Percentiles rank a stretch among this genome's conserved stretches.
phyloP scores from a whole-genome alignment of 1,140 invertebrate species.

The Stenopsyche tienmushanensis region DNA sequence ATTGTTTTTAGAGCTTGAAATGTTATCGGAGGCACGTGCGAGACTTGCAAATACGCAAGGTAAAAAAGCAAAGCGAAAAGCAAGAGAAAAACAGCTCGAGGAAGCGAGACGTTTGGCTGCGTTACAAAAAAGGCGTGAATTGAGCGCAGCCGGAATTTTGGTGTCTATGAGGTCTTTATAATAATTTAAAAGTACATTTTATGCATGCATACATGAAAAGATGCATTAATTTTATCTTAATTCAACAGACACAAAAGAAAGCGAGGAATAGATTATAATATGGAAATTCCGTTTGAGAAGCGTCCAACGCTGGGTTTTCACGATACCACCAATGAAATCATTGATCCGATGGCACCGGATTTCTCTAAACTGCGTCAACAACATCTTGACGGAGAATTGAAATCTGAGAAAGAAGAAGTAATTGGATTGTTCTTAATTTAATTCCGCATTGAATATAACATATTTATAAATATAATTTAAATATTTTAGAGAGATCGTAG shows the following conservation, averaged over 20 bases:
- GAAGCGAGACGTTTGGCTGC: constrained; percentile 95
- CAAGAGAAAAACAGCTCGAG: constrained; percentile 97
- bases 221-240: background rate
- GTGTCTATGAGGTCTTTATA: constrained; percentile 58
- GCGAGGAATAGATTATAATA: constrained; percentile 94
- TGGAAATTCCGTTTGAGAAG: constrained; percentile 98
- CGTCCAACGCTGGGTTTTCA: constrained; percentile 89
- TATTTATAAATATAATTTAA: too few relatives aligned
- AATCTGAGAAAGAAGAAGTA: constrained; percentile 86
- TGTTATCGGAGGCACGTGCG: constrained; percentile 98
- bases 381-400: constrained; percentile 88
- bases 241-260: constrained; percentile 69
- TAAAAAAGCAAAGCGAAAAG: constrained; percentile 99
- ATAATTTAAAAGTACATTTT: background rate
- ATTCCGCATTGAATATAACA: too few relatives aligned
- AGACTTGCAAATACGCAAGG: constrained; percentile 98
- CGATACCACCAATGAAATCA: constrained; percentile 86
- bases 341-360: constrained; percentile 86
- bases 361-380: constrained; percentile 89
- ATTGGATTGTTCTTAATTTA: background rate
- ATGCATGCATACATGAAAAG: background rate
- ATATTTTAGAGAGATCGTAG: constrained; percentile 75
- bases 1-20: constrained; percentile 82
- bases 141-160: constrained; percentile 96
- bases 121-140: constrained; percentile 92